These are phyloP conservation scores for Pitangus sulphuratus DNA, from an alignment of 2,797 vertebrate genomes.

Conservation along the genomic window DNA sequence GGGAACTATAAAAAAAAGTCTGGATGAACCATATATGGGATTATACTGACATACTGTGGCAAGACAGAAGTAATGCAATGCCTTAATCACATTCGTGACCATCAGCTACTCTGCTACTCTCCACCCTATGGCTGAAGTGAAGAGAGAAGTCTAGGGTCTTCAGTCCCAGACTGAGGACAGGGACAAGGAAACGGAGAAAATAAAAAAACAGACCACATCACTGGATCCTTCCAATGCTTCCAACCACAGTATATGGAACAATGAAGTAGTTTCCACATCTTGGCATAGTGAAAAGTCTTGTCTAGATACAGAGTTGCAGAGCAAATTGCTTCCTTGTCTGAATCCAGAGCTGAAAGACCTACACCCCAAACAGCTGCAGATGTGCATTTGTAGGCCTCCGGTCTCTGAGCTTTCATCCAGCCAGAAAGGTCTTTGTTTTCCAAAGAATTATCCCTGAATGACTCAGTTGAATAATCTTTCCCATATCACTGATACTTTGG, in stretches of 20 bases:
- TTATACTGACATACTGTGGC: constrained; percentile 62
- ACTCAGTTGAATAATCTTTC: neutral
- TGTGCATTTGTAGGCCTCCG: neutral
- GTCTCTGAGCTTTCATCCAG: neutral
- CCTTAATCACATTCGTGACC: neutral
- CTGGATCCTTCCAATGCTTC: neutral
- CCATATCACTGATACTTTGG: neutral
- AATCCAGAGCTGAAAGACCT: neutral
- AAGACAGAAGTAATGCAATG: constrained; percentile 9
- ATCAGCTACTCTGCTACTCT: neutral
- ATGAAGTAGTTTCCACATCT: neutral
- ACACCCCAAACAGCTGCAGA: neutral
- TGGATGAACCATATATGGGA: neutral
- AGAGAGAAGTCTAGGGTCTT: neutral
- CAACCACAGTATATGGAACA: neutral
- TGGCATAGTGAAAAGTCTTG: neutral
- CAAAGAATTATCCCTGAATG: neutral
- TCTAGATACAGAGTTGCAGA: neutral
- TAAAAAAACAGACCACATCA: neutral
- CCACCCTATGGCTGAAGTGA: neutral
- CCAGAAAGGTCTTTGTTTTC: neutral
- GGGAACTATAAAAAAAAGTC: neutral
- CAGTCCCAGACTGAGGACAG: neutral
- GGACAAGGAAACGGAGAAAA: neutral
- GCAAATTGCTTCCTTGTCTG: neutral